Evolutionary conservation across 2,888 invertebrate species (phyloP).

Genomic region (Pseudococcus longispinus): DNA sequence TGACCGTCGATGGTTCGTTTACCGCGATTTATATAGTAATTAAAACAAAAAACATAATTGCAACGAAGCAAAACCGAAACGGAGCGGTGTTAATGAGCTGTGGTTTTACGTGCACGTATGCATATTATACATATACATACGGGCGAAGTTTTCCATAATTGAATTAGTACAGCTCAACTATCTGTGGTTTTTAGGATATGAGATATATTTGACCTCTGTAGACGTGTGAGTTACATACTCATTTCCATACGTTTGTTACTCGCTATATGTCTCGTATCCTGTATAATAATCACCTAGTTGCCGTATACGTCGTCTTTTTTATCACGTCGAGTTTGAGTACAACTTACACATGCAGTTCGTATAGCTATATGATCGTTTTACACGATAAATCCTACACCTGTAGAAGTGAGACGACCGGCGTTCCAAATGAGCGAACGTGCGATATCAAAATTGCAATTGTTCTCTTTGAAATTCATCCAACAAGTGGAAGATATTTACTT

Average conservation of each 20-base stretch:
- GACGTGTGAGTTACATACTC: not conserved
- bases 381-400: constrained; percentile 1
- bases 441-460: constrained; percentile 6
- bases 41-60: constrained; percentile 23
- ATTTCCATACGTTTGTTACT: constrained; percentile 6
- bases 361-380: not conserved
- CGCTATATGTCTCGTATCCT: not conserved
- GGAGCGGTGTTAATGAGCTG: constrained; percentile 4
- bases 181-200: not conserved
- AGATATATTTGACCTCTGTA: not conserved
- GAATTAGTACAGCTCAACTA: not conserved
- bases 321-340: not conserved
- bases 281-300: not conserved
- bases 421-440: not conserved
- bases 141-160: not conserved
- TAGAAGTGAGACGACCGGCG: not conserved
- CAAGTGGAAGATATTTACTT: not conserved
- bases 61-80: constrained; percentile 18
- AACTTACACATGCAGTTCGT: not conserved
- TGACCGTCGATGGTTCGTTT: constrained; percentile 18
- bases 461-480: not conserved
- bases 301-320: not conserved
- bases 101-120: constrained; percentile 19
- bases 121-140: not conserved
- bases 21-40: constrained; percentile 26